Percentiles rank a stretch among this genome's conserved stretches.
Evolutionary conservation across 1,140 invertebrate genomes (phyloP).

Genomic region (Atta texana): DNA sequence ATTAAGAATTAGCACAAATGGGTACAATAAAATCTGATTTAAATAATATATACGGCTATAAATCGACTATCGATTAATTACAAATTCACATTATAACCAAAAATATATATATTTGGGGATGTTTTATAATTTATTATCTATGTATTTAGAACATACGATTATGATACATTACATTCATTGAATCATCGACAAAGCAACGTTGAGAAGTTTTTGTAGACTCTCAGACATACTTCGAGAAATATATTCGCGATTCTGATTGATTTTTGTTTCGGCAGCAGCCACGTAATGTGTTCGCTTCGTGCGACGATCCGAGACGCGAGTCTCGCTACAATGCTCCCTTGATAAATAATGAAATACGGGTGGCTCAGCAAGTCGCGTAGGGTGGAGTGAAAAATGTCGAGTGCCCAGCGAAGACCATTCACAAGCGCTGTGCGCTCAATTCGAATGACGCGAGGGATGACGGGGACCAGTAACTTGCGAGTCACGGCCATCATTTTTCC

Average conservation of each 20-base stretch:
- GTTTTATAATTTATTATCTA: not conserved
- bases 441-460: slow-evolving; percentile 42
- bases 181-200: not conserved
- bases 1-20: not conserved
- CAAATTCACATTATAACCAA: not conserved
- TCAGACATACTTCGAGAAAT: not conserved
- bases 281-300: not conserved
- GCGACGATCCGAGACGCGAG: slow-evolving; percentile 28
- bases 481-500: slow-evolving; percentile 56
- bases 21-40: not conserved
- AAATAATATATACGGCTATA: not conserved
- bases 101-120: not conserved
- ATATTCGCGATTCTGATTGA: not conserved
- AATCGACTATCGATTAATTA: not conserved
- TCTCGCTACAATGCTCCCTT: slow-evolving; percentile 30
- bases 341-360: slow-evolving; percentile 62
- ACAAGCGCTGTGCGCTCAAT: slow-evolving; percentile 10
- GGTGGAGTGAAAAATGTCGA: slow-evolving; percentile 55
- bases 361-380: slow-evolving; percentile 48
- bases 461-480: slow-evolving; percentile 46
- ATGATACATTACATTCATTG: not conserved
- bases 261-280: slow-evolving; percentile 10
- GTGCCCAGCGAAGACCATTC: slow-evolving; percentile 48
- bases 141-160: not conserved
- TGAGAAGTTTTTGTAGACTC: not conserved